These are phyloP conservation scores for Nyctalus aviator DNA, from an alignment of 2,797 vertebrate species.

Conservation along the genomic window DNA sequence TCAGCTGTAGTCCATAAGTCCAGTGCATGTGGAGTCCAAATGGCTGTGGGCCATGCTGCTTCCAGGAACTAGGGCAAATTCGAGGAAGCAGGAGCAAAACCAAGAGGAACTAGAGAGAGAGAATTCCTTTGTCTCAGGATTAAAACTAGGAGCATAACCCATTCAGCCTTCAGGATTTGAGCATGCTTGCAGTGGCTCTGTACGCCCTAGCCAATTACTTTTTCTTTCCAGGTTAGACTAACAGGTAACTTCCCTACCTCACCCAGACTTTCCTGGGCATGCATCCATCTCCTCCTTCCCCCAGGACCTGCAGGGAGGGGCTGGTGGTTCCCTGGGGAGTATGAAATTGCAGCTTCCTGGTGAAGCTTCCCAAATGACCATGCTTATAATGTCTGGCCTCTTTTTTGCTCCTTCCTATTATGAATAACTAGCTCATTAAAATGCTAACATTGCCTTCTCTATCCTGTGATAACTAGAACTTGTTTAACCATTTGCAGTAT, in stretches of 20 bases:
- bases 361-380: background rate
- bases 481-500: background rate
- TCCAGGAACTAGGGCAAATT: background rate
- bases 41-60: background rate
- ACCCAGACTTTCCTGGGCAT: background rate
- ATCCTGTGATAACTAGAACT: background rate
- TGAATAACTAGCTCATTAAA: background rate
- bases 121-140: background rate
- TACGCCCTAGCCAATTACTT: background rate
- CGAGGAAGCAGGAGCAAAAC: background rate
- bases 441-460: background rate
- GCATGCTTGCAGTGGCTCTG: background rate
- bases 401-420: background rate
- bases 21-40: background rate
- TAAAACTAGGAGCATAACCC: background rate
- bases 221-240: background rate
- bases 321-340: background rate
- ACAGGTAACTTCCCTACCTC: background rate
- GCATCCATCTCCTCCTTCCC: background rate
- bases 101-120: background rate
- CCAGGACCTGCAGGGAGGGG: background rate
- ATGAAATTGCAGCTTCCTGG: background rate
- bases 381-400: background rate
- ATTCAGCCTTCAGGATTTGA: background rate
- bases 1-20: background rate